phyloP scores from a whole-genome alignment of 2,888 invertebrate genomes.

The Phytoseiulus persimilis region DNA sequence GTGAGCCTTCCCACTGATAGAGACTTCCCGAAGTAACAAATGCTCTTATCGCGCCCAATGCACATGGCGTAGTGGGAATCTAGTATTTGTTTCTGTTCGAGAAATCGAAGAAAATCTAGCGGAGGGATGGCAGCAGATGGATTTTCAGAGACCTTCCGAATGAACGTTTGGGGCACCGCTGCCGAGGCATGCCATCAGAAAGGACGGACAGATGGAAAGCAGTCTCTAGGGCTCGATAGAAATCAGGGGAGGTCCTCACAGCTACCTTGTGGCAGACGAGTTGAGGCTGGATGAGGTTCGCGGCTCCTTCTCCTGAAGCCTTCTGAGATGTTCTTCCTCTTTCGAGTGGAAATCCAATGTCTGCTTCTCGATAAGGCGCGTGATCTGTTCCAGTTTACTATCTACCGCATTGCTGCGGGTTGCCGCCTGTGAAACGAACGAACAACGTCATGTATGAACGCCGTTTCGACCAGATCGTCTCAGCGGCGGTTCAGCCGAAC shows the following conservation, averaged over 20 bases:
- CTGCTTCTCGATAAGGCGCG: conserved; percentile 20
- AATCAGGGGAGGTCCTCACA: not conserved
- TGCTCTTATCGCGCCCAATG: no score
- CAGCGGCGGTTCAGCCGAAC: not conserved
- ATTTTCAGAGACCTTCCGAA: no score
- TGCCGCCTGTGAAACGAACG: not conserved
- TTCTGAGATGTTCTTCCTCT: conserved; percentile 16
- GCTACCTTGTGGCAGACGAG: not conserved
- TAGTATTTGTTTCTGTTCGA: no score
- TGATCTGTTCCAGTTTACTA: conserved; percentile 34
- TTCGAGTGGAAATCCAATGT: conserved; percentile 37
- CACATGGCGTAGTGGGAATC: not conserved
- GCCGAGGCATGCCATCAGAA: not conserved
- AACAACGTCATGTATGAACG: not conserved
- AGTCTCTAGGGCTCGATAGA: not conserved
- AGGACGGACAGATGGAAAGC: not conserved
- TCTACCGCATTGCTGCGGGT: conserved; percentile 11
- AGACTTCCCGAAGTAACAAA: no score
- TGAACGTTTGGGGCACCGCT: not conserved
- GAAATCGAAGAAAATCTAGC: no score
- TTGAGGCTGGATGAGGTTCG: conserved; percentile 24
- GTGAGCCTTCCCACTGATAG: no score
- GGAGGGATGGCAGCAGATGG: no score
- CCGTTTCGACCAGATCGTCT: not conserved
- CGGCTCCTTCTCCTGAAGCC: conserved; percentile 19